A percentile compares a stretch with the other conserved stretches of the same genome.
phyloP scores from a whole-genome alignment of 2,797 vertebrate species.

The Pogoniulus pusillus region DNA sequence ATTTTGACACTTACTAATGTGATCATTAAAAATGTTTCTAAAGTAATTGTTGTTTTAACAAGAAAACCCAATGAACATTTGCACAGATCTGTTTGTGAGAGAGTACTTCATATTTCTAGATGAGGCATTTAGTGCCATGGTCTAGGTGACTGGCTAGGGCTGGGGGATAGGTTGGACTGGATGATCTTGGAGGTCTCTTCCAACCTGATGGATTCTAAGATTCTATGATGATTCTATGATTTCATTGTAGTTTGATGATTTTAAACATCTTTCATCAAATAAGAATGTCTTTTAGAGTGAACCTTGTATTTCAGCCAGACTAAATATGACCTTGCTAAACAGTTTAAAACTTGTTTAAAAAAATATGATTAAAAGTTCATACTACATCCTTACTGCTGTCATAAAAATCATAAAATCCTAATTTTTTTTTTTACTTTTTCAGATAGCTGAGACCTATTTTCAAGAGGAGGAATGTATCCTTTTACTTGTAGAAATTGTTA shows the following conservation, averaged over 20 bases:
- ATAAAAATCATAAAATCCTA: neutral
- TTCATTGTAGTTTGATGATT: neutral
- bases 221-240: too few relatives aligned
- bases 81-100: neutral
- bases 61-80: neutral
- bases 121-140: too few relatives aligned
- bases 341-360: neutral
- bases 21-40: neutral
- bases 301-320: neutral
- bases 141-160: too few relatives aligned
- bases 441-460: constrained; percentile 95
- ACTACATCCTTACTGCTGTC: neutral
- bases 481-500: constrained; percentile 47
- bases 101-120: neutral
- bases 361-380: neutral
- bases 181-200: too few relatives aligned
- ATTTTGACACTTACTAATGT: neutral
- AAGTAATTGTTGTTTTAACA: neutral
- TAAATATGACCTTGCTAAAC: neutral
- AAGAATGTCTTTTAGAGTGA: neutral
- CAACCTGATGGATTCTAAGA: too few relatives aligned
- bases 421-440: constrained; percentile 40
- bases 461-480: constrained; percentile 96
- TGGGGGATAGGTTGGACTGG: too few relatives aligned
- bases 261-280: neutral